Percentiles rank a stretch among this genome's conserved stretches.
Conservation (phyloP, 2,113 vertebrate genomes). For the Pantherophis guttatus region DNA sequence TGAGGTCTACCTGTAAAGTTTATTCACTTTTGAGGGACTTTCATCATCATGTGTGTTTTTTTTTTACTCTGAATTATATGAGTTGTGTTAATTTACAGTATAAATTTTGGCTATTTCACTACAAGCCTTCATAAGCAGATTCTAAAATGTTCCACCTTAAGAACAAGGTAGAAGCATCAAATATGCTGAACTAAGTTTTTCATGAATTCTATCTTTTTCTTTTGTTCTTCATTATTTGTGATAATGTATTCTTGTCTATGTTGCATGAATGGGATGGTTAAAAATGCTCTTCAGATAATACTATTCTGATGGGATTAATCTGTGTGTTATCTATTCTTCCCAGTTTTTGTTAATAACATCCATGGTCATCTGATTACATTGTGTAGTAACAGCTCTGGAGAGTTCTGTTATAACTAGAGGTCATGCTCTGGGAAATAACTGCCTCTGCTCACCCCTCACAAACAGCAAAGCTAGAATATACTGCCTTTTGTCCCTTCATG, state of each 20-base stretch:
- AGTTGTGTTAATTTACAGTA: background rate
- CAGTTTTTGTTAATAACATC: slow-evolving; percentile 42
- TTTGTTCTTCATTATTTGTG: slow-evolving; percentile 49
- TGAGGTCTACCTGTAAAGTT: background rate
- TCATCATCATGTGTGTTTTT: background rate
- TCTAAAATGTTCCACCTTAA: slow-evolving; percentile 28
- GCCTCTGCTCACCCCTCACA: background rate
- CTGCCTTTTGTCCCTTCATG: slow-evolving; percentile 6
- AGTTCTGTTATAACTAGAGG: slow-evolving; percentile 21
- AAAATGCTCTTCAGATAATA: slow-evolving; percentile 8
- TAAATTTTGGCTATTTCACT: slow-evolving; percentile 60
- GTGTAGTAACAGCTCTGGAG: slow-evolving; percentile 28
- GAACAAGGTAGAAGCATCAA: slow-evolving; percentile 47
- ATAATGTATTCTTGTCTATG: slow-evolving; percentile 57
- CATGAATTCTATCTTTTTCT: slow-evolving; percentile 55
- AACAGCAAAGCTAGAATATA: slow-evolving; percentile 23
- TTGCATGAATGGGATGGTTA: slow-evolving; percentile 22
- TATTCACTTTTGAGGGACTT: background rate
- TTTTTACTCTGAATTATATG: background rate
- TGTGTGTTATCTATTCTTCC: slow-evolving; percentile 47
- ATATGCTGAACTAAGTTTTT: slow-evolving; percentile 62
- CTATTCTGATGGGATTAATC: slow-evolving; percentile 64
- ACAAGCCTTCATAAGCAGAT: slow-evolving; percentile 30
- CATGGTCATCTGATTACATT: slow-evolving; percentile 55
- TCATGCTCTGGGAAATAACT: slow-evolving; percentile 30